phyloP scores from a whole-genome alignment of 2,113 vertebrate species.

The Leucoraja erinaceus region DNA sequence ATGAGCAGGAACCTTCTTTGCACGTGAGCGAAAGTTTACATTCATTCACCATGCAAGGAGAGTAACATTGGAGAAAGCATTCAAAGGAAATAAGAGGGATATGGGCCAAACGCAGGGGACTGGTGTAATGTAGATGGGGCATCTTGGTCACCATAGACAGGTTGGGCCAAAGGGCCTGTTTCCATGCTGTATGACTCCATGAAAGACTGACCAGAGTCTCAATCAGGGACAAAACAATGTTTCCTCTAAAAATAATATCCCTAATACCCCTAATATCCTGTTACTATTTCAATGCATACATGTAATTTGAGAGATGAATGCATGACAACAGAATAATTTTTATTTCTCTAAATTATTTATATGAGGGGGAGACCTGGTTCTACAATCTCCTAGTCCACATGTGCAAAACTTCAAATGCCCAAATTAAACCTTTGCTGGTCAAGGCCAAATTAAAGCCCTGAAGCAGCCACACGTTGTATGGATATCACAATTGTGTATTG shows the following conservation, averaged over 20 bases:
- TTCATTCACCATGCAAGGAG: neutral
- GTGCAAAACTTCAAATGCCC: neutral
- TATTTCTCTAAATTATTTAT: neutral
- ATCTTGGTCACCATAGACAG: no score
- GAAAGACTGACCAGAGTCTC: neutral
- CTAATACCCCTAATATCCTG: neutral
- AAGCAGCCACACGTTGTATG: neutral
- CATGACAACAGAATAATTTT: neutral
- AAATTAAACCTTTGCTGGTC: neutral
- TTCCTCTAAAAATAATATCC: neutral
- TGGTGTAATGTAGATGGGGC: no score
- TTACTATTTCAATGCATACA: no score
- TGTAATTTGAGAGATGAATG: neutral
- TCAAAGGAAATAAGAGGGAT: no score
- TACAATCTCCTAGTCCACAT: neutral
- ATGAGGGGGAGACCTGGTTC: neutral
- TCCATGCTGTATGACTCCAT: neutral
- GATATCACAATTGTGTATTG: slow-evolving; percentile 48
- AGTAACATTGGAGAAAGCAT: neutral
- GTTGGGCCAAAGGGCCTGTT: no score
- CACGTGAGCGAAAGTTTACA: neutral
- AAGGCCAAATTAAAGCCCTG: neutral
- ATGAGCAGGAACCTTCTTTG: neutral
- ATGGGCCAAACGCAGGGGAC: no score
- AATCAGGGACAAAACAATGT: neutral